Evolutionary conservation across 2,888 invertebrate species (phyloP).

Genomic region (Lithophane semibrunnea): DNA sequence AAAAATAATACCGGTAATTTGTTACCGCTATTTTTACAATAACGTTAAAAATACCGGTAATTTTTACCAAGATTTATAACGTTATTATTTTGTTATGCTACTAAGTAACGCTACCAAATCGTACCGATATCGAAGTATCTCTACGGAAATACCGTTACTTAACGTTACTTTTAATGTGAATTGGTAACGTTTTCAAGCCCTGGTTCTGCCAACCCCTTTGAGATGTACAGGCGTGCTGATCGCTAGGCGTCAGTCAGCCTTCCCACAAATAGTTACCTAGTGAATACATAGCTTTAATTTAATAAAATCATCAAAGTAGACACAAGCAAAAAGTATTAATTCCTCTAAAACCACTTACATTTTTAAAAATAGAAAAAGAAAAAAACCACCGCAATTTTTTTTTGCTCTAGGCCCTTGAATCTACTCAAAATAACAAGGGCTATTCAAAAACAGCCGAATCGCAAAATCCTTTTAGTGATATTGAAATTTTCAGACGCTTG

Average conservation of each 20-base stretch:
- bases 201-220: not conserved
- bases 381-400: not conserved
- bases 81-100: too few species aligned
- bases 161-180: too few species aligned
- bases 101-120: too few species aligned
- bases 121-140: too few species aligned
- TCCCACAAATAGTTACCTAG: not conserved
- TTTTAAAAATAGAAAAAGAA: constrained; percentile 45
- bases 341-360: constrained; percentile 19
- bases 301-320: constrained; percentile 1
- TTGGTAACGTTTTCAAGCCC: too few species aligned
- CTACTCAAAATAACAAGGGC: constrained; percentile 64
- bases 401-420: constrained; percentile 53
- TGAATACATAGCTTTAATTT: not conserved
- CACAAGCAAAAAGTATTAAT: constrained; percentile 17
- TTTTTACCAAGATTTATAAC: too few species aligned
- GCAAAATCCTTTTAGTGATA: constrained; percentile 75
- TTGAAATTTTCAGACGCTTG: constrained; percentile 70
- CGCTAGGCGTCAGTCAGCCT: not conserved
- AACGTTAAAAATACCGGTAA: too few species aligned
- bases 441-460: constrained; percentile 71
- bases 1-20: too few species aligned
- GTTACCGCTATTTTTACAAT: too few species aligned
- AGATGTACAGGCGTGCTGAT: not conserved
- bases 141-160: too few species aligned